phyloP scores from a whole-genome alignment of 2,113 vertebrate genomes.

The Psammodynastes pulverulentus region DNA sequence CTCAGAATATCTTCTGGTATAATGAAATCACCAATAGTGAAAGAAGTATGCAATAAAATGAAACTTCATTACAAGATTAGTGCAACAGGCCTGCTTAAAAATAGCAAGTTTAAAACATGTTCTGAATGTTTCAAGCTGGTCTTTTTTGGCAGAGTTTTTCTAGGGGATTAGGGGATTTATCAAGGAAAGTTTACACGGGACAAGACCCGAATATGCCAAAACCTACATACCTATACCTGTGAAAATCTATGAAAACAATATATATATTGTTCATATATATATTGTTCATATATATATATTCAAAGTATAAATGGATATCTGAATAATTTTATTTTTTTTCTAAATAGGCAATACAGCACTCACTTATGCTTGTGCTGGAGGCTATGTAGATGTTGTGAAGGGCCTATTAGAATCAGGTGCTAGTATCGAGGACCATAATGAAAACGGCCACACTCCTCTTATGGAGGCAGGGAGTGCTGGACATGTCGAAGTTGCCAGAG shows the following conservation, averaged over 20 bases:
- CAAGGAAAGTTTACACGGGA: no score
- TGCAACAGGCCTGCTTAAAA: not conserved
- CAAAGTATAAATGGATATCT: fast-evolving
- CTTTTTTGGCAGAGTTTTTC: not conserved
- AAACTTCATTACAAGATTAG: not conserved
- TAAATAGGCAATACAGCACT: conserved; percentile 92
- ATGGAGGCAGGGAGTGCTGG: conserved; percentile 98
- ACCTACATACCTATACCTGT: no score
- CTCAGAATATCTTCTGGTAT: not conserved
- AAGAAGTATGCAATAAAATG: not conserved
- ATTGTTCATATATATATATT: not conserved
- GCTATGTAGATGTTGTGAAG: conserved; percentile 96
- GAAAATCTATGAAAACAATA: no score
- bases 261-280: no score
- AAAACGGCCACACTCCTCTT: conserved; percentile 97
- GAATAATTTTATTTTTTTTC: fast-evolving
- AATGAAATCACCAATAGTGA: not conserved
- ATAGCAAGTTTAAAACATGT: not conserved
- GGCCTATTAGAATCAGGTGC: conserved; percentile 96
- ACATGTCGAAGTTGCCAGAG: conserved; percentile 93
- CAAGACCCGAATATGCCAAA: no score
- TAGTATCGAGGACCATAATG: conserved; percentile 98
- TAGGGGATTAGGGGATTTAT: not conserved
- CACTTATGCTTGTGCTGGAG: conserved; percentile 95
- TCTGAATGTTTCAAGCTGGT: not conserved